phyloP scores from a whole-genome alignment of 2,113 vertebrate genomes.

The Rana temporaria region DNA sequence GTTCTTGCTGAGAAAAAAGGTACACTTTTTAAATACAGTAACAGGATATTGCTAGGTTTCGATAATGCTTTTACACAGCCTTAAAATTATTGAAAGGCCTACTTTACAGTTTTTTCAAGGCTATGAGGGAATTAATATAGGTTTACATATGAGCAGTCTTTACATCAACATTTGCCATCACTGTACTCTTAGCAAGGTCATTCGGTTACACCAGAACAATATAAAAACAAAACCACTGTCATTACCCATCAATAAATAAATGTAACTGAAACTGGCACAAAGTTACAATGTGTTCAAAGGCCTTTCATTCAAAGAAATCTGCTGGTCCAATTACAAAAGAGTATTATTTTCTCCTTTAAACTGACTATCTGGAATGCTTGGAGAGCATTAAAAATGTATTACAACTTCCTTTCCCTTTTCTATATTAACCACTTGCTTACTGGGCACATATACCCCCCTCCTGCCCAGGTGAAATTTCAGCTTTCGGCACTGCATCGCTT shows the following conservation, averaged over 20 bases:
- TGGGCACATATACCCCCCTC: no score
- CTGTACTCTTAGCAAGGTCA: not conserved
- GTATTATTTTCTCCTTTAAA: slow-evolving; percentile 44
- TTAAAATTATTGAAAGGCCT: no score
- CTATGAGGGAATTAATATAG: no score
- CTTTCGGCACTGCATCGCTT: no score
- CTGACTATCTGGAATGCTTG: slow-evolving; percentile 18
- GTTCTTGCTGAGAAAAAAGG: no score
- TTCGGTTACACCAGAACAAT: not conserved
- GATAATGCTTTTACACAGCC: no score
- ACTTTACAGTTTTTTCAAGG: no score
- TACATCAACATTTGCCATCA: not conserved
- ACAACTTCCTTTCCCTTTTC: not conserved
- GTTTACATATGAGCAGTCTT: no score
- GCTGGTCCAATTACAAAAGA: slow-evolving; percentile 50
- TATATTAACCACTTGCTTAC: no score
- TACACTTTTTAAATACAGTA: no score
- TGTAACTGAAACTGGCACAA: slow-evolving; percentile 26
- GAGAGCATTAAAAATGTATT: slow-evolving; percentile 43
- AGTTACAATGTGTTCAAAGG: slow-evolving; percentile 12
- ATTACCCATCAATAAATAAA: slow-evolving; percentile 56
- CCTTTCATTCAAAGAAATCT: slow-evolving; percentile 48
- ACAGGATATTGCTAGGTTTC: no score
- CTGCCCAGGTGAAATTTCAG: no score
- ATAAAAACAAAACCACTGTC: slow-evolving; percentile 23